Evolutionary conservation across 2,113 vertebrate genomes (phyloP), one percentile per base, ranked within the genome.

Genomic region (Embiotoca jacksoni): DNA sequence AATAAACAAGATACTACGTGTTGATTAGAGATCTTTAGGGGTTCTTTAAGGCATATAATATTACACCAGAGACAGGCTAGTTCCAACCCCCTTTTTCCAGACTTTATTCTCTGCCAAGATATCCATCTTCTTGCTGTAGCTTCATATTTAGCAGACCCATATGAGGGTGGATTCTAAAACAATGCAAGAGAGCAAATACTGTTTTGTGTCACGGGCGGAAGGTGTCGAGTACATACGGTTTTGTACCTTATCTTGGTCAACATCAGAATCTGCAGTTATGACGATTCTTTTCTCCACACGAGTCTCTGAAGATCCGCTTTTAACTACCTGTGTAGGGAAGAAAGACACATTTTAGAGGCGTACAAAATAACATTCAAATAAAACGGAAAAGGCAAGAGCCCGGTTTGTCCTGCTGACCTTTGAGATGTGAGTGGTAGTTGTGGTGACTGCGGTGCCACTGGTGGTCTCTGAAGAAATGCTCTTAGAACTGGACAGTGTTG

Each of bases 231-330:
- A 23, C n/a, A 41, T n/a, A 33, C 4, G 11, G 3, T 9, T 66
- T 54, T 57, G 14, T 88, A 99, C 97, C 96, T 97, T 94, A 75
- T 97, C 96, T 1, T 96, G 96, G 84, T 98, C 96, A 49, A 95
- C 83, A 57, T 98, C 96, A 3, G 94, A 89, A 74, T 98, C 97
- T 62, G 97, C 97, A 1, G 95, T 97, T 88, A 99, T 98, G 86
- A 99, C 96, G 58, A 99, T 99, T 89, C 97, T 96, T 88, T 99
- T 99, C 78, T 99, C 97, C 84, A 99, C 96, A 44, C 97, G 93
- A 0, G 96, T 97, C 92, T 98, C 97, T 9, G 97, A 96, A 71
- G 96, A 95, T 39, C 97, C 97, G 54, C 96, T 95, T 94, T 97
- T 98, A 33, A 98, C 96, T 37, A 96, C 96, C 97, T 99, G 67